Evolutionary conservation across 2,113 vertebrate genomes (phyloP), one percentile per base, ranked within the genome.

Genomic region (Etheostoma cragini): DNA sequence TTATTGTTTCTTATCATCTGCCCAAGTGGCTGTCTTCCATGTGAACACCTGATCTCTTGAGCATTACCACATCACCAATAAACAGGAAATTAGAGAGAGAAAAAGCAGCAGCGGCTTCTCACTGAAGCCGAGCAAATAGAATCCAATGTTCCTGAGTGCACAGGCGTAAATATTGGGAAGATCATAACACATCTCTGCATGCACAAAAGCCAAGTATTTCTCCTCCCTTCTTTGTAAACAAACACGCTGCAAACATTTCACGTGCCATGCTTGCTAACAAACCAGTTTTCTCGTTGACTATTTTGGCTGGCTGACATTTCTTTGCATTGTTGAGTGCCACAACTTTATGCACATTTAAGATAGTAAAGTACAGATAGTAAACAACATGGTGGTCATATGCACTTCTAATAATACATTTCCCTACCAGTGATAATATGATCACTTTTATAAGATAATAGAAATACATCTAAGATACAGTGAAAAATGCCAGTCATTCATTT

Each of bases 201-300:
- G 83, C 78, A 84, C 77, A 83, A 88, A 86, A 88, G 82, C 89
- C 90, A 91, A 72, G 83, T 77, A 84, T 72, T 81, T 76, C 84
- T 79, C 69, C 84, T 70, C 62, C 85, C 24, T 60, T 56, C 72
- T 78, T 83, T 85, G 81, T 86, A 85, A 89, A 93, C 85, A 91
- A 89, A 85, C 81, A 82, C 1, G 12, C 62, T 46, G 62, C 60
- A 76, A 68, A 79, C 62, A 61, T 73, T 85, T 83, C 83, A 80
- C 49, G 45, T 80, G 62, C 38, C 63, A 16, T 8, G 81, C 80
- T 70, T 84, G 67, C 68, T 87, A 78, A 90, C 84, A 79, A 79
- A 80, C 56, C 70, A 57, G 30, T 80, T 24, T 6, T 53, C 71
- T 75, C 33, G 15, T 71, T 33, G n/a, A 22, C 19, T 56, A 57